Conservation (phyloP, 2,113 vertebrate species). For the Brachirus orientalis region DNA sequence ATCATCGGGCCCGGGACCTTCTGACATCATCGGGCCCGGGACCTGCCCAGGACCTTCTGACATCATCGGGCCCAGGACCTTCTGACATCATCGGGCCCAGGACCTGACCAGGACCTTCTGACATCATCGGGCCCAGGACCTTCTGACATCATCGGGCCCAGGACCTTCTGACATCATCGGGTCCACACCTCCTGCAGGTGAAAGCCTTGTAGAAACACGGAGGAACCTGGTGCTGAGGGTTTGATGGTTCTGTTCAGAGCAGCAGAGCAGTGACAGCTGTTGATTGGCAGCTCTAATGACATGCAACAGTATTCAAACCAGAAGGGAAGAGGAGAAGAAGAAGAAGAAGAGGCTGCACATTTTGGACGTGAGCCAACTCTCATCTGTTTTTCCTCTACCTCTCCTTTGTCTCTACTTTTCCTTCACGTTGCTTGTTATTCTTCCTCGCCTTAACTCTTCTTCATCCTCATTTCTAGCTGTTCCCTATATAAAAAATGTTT, state of each 20-base stretch:
- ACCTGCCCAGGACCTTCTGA: not conserved
- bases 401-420: constrained; percentile 31
- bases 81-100: no score
- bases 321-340: constrained; percentile 36
- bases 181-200: not conserved
- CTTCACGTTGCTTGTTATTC: not conserved
- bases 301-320: constrained; percentile 56
- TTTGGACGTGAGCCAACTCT: constrained; percentile 47
- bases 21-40: no score
- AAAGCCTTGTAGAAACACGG: not conserved
- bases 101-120: no score
- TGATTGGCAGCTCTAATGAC: constrained; percentile 69
- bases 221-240: constrained; percentile 5
- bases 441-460: not conserved
- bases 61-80: not conserved
- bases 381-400: constrained; percentile 17
- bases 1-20: no score
- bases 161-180: no score
- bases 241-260: constrained; percentile 1
- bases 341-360: constrained; percentile 38
- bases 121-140: no score
- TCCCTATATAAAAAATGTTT: no score
- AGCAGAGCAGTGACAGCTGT: constrained; percentile 48
- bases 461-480: not conserved
- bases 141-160: not conserved